Evolutionary conservation across 2,888 invertebrate genomes (phyloP).

Genomic region (Priocnemis perturbator): DNA sequence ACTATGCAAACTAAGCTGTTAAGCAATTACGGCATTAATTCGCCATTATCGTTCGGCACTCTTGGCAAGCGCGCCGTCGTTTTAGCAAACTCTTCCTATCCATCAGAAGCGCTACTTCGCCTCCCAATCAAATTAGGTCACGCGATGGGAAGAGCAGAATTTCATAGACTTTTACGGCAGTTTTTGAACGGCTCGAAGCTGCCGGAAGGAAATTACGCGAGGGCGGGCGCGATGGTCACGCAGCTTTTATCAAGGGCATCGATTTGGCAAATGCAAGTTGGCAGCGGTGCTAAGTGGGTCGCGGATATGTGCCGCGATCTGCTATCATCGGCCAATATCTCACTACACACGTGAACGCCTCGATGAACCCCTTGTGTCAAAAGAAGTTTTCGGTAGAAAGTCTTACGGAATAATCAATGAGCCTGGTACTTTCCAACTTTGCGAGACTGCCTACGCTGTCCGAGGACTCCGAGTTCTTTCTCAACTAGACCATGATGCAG

Average conservation of each 20-base stretch:
- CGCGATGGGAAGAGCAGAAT: background rate
- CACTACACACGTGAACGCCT: constrained; percentile 17
- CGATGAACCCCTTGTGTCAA: background rate
- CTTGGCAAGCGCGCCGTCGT: too few species aligned
- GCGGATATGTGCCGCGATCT: constrained; percentile 34
- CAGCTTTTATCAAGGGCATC: constrained; percentile 33
- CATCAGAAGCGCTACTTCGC: too few species aligned
- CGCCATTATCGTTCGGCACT: too few species aligned
- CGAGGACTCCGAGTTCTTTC: too few species aligned
- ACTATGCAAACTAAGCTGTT: too few species aligned
- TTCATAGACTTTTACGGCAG: background rate
- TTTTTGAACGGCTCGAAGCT: background rate
- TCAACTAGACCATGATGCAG: too few species aligned
- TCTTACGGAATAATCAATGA: background rate
- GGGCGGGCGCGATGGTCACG: background rate
- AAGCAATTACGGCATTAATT: too few species aligned
- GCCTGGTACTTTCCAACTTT: too few species aligned
- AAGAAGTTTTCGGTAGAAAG: constrained; percentile 31
- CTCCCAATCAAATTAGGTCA: background rate
- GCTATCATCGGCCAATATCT: constrained; percentile 25
- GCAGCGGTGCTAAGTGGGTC: constrained; percentile 40
- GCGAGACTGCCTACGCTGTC: too few species aligned
- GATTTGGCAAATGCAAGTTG: constrained; percentile 44
- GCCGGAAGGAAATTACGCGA: constrained; percentile 1
- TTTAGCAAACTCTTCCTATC: too few species aligned